Evolutionary conservation across 2,113 vertebrate species (phyloP), one percentile per base, ranked within the genome.

Genomic region (Tragelaphus scriptus): DNA sequence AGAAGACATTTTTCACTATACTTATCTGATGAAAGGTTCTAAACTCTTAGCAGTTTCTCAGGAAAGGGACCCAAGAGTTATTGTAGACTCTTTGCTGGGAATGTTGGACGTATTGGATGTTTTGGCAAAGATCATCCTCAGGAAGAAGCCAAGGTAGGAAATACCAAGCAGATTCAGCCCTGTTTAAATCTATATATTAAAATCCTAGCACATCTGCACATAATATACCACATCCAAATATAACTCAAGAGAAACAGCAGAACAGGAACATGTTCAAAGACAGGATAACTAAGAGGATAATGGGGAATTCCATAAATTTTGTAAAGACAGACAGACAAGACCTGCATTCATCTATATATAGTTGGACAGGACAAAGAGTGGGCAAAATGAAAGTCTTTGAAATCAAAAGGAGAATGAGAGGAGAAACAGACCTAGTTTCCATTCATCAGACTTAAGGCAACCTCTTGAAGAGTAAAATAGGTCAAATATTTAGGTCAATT

Each of bases 401-500:
- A 93, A 86, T 80, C 85, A 94, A 68, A 91, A 10, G 40, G 53
- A 88, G 30, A 86, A 47, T 36, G 12, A 86, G 16, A 87, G 51
- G 47, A 92, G 44, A 92, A 92, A 84, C 63, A 95, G 51, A 77
- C n/a, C 51, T 90, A n/a, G 19, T 81, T 91, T 88, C 82, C 71
- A 86, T 80, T 61, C 30, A 61, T 65, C 25, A 75, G 65, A 91
- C 56, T 61, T 79, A 82, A 95, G 44, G 15, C 40, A 92, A 59
- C 2, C 28, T 94, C 58, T 81, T 94, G 19, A 94, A 93, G 28
- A 96, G 86, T 85, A 16, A 94, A 97, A 53, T 58, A 89, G 77
- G 26, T 95, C 87, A 97, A 51, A 94, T 95, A 90, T 86, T 94
- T 79, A 93, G 25, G 61, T 59, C 95, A 95, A 58, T 93, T 89